Evolutionary conservation across 2,888 invertebrate genomes (phyloP).

Genomic region (Rapana venosa): DNA sequence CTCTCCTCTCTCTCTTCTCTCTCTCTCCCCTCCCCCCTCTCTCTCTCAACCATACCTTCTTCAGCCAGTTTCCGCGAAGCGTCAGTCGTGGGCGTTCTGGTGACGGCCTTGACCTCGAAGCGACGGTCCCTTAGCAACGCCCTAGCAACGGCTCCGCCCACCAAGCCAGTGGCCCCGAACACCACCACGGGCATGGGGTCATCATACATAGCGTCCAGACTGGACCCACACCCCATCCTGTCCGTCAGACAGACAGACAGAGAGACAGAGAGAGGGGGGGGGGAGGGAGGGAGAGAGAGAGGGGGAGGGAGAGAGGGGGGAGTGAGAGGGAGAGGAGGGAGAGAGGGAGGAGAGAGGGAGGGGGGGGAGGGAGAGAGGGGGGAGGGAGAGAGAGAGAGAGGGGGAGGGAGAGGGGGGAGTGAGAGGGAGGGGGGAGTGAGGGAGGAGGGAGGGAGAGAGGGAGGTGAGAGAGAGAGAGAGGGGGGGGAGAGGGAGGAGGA

Average conservation of each 20-base stretch:
- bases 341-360: neutral
- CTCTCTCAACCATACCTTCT: constrained; percentile 61
- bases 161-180: constrained; percentile 73
- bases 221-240: constrained; percentile 70
- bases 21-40: neutral
- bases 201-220: constrained; percentile 59
- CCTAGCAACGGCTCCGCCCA: constrained; percentile 71
- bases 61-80: constrained; percentile 66
- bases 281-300: neutral
- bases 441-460: neutral
- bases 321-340: no score
- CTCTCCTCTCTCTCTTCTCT: neutral
- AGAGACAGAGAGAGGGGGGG: no score
- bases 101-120: constrained; percentile 70
- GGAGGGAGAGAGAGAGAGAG: neutral
- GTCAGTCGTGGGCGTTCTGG: constrained; percentile 68
- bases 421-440: neutral
- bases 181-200: constrained; percentile 68
- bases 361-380: neutral
- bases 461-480: neutral
- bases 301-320: neutral
- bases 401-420: neutral
- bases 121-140: constrained; percentile 62
- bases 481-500: neutral
- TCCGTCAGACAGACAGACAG: no score